Evolutionary conservation across 2,888 invertebrate genomes (phyloP).

Genomic region (Dermolepida albohirtum): DNA sequence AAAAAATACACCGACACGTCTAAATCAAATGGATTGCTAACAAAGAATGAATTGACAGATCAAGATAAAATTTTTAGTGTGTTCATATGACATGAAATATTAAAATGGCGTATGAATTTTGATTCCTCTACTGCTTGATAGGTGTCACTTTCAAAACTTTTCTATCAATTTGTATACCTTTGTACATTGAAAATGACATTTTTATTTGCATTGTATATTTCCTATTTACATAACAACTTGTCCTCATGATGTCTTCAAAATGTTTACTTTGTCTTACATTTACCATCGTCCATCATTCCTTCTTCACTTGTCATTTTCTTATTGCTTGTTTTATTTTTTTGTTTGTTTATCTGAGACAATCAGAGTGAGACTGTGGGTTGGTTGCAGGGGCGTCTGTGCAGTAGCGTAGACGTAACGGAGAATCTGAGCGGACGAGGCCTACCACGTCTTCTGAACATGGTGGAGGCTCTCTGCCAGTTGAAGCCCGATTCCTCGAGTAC

Average conservation of each 20-base stretch:
- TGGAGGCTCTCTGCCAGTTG: slow-evolving; percentile 59
- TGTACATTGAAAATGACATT: too few relatives aligned
- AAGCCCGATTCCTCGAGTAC: slow-evolving; percentile 52
- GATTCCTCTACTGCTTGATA: too few relatives aligned
- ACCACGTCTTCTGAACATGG: slow-evolving; percentile 61
- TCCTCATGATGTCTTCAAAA: background rate
- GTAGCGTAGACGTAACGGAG: slow-evolving; percentile 69
- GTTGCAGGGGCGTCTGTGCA: slow-evolving; percentile 72
- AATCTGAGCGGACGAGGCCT: slow-evolving; percentile 63
- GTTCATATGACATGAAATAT: too few relatives aligned
- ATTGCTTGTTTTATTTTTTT: slow-evolving; percentile 11
- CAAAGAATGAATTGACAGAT: too few relatives aligned
- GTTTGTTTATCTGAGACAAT: slow-evolving; percentile 38
- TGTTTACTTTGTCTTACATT: background rate
- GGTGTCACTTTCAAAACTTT: too few relatives aligned
- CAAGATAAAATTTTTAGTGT: too few relatives aligned
- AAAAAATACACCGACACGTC: too few relatives aligned
- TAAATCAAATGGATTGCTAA: too few relatives aligned
- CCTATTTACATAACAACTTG: background rate
- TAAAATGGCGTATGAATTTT: too few relatives aligned
- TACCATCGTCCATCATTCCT: background rate
- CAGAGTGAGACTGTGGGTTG: slow-evolving; percentile 66
- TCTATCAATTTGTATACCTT: too few relatives aligned
- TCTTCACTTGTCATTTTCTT: slow-evolving; percentile 9
- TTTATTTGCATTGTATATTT: too few relatives aligned